These are phyloP conservation scores for Ochropleura leucogaster DNA, from an alignment of 2,888 invertebrate genomes.

Conservation along the genomic window DNA sequence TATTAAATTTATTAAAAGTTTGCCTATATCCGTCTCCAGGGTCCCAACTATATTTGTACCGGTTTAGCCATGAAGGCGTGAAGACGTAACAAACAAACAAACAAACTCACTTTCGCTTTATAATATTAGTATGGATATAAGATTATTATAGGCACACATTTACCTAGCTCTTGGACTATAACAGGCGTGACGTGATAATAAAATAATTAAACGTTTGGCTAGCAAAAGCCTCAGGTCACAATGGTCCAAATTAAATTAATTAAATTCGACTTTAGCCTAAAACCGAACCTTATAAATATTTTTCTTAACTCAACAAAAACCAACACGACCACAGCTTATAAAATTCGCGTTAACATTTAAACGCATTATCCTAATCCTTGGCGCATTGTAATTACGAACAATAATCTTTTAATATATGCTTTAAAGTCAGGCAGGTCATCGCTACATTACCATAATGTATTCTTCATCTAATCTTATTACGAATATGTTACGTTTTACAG, in stretches of 20 bases:
- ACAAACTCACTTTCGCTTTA: too few species aligned
- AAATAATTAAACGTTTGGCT: not conserved
- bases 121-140: too few species aligned
- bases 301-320: conserved; percentile 16
- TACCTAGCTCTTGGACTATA: not conserved
- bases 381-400: conserved; percentile 45
- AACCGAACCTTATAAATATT: not conserved
- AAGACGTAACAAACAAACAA: too few species aligned
- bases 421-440: conserved; percentile 58
- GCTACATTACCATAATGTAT: conserved; percentile 28
- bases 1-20: too few species aligned
- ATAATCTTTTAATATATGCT: conserved; percentile 51
- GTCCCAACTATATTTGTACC: too few species aligned
- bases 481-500: too few species aligned
- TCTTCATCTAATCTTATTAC: conserved; percentile 70
- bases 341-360: conserved; percentile 34
- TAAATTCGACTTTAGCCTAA: not conserved
- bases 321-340: conserved; percentile 11
- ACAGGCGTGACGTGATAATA: not conserved
- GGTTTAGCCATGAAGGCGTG: too few species aligned
- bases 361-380: conserved; percentile 44
- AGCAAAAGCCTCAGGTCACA: not conserved
- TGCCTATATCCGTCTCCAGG: too few species aligned
- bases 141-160: too few species aligned
- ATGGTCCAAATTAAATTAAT: not conserved